These are phyloP conservation scores for Tupaia chinensis DNA, from an alignment of 2,113 vertebrate species.

Conservation along the genomic window DNA sequence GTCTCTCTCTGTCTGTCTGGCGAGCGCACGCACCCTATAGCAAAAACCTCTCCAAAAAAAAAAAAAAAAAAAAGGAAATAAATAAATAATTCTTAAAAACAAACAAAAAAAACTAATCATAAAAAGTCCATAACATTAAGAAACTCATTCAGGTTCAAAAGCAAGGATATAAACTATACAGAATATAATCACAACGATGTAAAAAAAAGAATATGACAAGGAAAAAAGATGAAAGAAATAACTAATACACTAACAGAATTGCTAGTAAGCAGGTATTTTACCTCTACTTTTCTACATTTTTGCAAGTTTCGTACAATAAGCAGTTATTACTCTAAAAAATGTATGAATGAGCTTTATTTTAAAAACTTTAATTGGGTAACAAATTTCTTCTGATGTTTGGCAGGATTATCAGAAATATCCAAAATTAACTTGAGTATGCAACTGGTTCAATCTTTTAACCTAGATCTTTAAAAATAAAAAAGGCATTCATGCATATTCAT, in stretches of 20 bases:
- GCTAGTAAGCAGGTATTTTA: background rate
- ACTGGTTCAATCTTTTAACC: slow-evolving; percentile 43
- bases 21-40: too few species aligned
- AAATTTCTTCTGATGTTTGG: slow-evolving; percentile 15
- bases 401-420: slow-evolving; percentile 19
- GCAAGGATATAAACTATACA: background rate
- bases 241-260: background rate
- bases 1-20: too few species aligned
- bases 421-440: slow-evolving; percentile 15
- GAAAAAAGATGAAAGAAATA: slow-evolving; percentile 41
- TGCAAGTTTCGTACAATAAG: slow-evolving; percentile 34
- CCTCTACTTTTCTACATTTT: slow-evolving; percentile 1
- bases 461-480: slow-evolving; percentile 52
- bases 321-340: slow-evolving; percentile 36
- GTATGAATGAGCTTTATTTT: slow-evolving; percentile 28
- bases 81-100: too few species aligned
- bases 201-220: background rate
- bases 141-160: slow-evolving; percentile 42
- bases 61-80: too few species aligned
- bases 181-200: background rate
- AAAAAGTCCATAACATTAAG: slow-evolving; percentile 34
- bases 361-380: background rate
- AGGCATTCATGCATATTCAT: background rate
- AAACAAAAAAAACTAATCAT: background rate
- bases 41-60: too few species aligned